phyloP scores from a whole-genome alignment of 2,888 invertebrate species.

The Lottia scabra region DNA sequence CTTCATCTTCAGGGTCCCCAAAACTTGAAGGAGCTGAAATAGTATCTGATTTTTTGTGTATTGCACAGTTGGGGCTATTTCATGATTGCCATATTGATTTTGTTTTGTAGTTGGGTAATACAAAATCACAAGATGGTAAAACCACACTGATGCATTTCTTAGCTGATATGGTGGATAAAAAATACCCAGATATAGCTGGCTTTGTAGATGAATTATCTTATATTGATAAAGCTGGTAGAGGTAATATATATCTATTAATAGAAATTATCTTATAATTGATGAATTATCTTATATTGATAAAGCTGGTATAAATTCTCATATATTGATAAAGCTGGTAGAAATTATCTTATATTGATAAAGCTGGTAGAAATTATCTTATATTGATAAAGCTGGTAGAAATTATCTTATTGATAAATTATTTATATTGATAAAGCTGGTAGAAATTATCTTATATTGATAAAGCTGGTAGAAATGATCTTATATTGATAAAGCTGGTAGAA shows the following conservation, averaged over 20 bases:
- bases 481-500: conserved; percentile 87
- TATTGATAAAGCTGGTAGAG: conserved; percentile 84
- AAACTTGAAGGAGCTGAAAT: not conserved
- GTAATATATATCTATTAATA: conserved; percentile 35
- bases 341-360: too few relatives aligned
- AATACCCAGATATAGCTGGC: conserved; percentile 85
- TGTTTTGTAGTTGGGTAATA: conserved; percentile 69
- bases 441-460: too few relatives aligned
- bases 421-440: too few relatives aligned
- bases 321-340: too few relatives aligned
- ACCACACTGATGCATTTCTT: conserved; percentile 93
- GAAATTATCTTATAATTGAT: too few relatives aligned
- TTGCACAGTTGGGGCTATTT: not conserved
- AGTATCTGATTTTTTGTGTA: not conserved
- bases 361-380: too few relatives aligned
- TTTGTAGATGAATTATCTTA: conserved; percentile 92
- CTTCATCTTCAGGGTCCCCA: not conserved
- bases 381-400: too few relatives aligned
- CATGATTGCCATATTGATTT: not conserved
- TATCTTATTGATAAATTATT: too few relatives aligned
- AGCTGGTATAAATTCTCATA: too few relatives aligned
- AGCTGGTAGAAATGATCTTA: too few relatives aligned
- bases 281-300: too few relatives aligned
- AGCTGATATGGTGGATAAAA: conserved; percentile 86
- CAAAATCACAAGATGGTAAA: conserved; percentile 91